phyloP scores from a whole-genome alignment of 2,113 vertebrate species.

The Triplophysa siluroides region DNA sequence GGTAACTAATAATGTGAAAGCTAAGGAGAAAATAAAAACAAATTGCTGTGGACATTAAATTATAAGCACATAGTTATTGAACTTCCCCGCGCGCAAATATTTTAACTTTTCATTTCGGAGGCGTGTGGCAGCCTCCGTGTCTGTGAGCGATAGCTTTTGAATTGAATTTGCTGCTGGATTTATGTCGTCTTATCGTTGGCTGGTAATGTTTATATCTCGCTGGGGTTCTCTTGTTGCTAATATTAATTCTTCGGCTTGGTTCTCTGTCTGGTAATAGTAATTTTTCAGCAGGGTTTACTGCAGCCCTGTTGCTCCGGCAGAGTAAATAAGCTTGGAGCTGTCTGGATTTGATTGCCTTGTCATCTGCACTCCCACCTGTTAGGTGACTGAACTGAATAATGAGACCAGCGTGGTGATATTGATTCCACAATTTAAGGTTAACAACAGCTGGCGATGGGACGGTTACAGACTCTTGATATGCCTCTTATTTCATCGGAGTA shows the following conservation, averaged over 20 bases:
- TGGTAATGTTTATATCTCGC: slow-evolving; percentile 29
- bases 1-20: neutral
- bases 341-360: slow-evolving; percentile 35
- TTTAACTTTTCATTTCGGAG: neutral
- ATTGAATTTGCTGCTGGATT: slow-evolving; percentile 9
- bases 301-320: slow-evolving; percentile 1
- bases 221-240: slow-evolving; percentile 23
- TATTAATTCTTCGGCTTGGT: slow-evolving; percentile 22
- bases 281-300: slow-evolving; percentile 23
- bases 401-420: slow-evolving; percentile 8
- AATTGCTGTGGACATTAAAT: neutral
- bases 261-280: slow-evolving; percentile 7
- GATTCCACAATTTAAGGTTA: slow-evolving; percentile 28
- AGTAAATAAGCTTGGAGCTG: slow-evolving; percentile 24
- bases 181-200: slow-evolving; percentile 8
- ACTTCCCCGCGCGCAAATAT: neutral
- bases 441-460: neutral
- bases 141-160: slow-evolving; percentile 23
- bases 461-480: neutral
- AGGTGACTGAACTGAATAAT: slow-evolving; percentile 34
- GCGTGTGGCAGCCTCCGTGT: neutral
- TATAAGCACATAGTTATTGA: neutral
- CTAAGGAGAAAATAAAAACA: neutral
- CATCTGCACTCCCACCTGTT: slow-evolving; percentile 25
- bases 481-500: slow-evolving; percentile 7